A percentile compares a stretch with the other conserved stretches of the same genome.
phyloP scores from a whole-genome alignment of 30 jellyfish, hydroid and myxozoan genomes.

The Nemopilema nomurai region DNA sequence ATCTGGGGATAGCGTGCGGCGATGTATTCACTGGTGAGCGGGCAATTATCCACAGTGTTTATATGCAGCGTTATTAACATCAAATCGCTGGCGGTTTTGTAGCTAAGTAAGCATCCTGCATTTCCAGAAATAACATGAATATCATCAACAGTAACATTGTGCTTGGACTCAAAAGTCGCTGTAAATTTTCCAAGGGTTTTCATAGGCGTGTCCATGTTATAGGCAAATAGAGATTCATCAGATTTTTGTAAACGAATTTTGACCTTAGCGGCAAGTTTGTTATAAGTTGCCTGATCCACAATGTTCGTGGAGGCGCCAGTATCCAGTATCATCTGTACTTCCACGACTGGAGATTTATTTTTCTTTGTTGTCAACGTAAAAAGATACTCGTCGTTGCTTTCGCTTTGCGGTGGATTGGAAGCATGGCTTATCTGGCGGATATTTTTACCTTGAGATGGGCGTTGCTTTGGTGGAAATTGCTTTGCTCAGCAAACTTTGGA shows the following conservation, averaged over 20 bases:
- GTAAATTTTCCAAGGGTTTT: constrained; percentile 45
- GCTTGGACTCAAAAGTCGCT: constrained; percentile 49
- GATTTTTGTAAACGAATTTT: constrained; percentile 33
- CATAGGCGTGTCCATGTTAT: constrained; percentile 25
- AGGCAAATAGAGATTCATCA: constrained; percentile 10
- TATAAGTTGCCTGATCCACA: constrained; percentile 25
- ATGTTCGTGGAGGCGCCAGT: constrained; percentile 45
- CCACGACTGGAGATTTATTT: constrained; percentile 28
- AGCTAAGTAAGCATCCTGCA: constrained; percentile 39
- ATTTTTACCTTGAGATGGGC: constrained; percentile 26
- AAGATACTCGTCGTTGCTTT: constrained; percentile 42
- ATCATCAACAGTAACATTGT: constrained; percentile 33
- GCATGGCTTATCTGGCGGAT: constrained; percentile 26
- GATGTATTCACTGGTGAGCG: constrained; percentile 39
- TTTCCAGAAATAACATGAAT: constrained; percentile 35
- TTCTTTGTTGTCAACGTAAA: constrained; percentile 13
- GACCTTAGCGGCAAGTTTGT: constrained; percentile 25
- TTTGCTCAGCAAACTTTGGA: constrained; percentile 21
- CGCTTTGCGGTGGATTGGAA: constrained; percentile 40
- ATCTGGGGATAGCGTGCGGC: constrained; percentile 42
- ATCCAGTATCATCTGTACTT: constrained; percentile 29
- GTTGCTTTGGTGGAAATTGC: constrained; percentile 20
- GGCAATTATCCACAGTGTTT: constrained; percentile 26
- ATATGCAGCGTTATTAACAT: constrained; percentile 26
- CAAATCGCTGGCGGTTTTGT: constrained; percentile 39